phyloP scores from a whole-genome alignment of 37 sponge, comb jelly and placozoan genomes.

The Geodia barretti region DNA sequence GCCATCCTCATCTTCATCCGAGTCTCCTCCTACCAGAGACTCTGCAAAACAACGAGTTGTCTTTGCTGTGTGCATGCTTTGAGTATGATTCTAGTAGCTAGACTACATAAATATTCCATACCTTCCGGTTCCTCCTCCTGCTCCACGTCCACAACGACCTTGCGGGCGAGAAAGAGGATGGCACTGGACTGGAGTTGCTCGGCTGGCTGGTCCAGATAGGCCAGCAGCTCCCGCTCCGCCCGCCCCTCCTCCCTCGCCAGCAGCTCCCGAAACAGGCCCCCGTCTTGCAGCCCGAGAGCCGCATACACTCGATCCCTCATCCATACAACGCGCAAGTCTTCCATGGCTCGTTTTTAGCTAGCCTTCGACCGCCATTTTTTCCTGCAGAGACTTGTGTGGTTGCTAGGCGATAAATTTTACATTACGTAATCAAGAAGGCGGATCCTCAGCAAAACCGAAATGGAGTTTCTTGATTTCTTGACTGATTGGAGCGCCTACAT shows the following conservation, averaged over 20 bases:
- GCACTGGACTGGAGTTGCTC: slow-evolving; percentile 43
- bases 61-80: neutral
- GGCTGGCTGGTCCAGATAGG: slow-evolving; percentile 46
- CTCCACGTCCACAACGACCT: slow-evolving; percentile 50
- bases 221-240: slow-evolving; percentile 46
- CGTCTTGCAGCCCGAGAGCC: slow-evolving; percentile 72
- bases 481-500: neutral
- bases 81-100: neutral
- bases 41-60: slow-evolving; percentile 40
- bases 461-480: no score
- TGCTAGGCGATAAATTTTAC: neutral
- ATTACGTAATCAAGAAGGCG: neutral
- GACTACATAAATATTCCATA: slow-evolving; percentile 20
- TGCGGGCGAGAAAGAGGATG: slow-evolving; percentile 62
- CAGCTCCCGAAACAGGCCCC: slow-evolving; percentile 71
- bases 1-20: slow-evolving; percentile 12
- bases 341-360: slow-evolving; percentile 58
- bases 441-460: no score
- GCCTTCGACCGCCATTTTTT: slow-evolving; percentile 10
- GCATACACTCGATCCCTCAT: slow-evolving; percentile 79
- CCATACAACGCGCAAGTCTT: slow-evolving; percentile 85
- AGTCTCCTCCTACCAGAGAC: slow-evolving; percentile 52
- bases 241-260: slow-evolving; percentile 54
- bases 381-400: neutral
- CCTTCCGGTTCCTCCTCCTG: slow-evolving; percentile 73